Conservation (phyloP, 1,140 invertebrate species). For the Steinernema khuongi region DNA sequence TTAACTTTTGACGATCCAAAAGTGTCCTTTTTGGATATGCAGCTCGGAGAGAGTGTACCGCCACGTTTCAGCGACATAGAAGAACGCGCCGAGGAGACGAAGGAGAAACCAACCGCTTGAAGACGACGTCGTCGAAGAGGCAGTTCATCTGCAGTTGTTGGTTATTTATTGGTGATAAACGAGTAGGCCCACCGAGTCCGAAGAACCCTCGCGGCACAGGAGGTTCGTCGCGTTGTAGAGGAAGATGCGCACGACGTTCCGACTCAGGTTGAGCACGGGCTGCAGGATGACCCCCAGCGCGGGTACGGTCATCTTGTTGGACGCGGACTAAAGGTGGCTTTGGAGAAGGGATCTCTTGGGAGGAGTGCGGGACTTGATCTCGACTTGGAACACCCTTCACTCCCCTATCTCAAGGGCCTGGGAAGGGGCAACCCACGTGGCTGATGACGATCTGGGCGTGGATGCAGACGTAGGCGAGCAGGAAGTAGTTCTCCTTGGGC, state of each 20-base stretch:
- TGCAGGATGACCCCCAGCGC: slow-evolving; percentile 48
- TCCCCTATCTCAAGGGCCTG: no score
- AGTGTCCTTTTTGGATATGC: no score
- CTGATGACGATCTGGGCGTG: slow-evolving; percentile 44
- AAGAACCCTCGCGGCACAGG: slow-evolving; percentile 5
- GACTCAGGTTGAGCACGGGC: slow-evolving; percentile 36
- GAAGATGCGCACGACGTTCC: slow-evolving; percentile 30
- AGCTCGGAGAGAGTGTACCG: no score
- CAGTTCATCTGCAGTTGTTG: slow-evolving; percentile 24
- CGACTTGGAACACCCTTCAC: no score
- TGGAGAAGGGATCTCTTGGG: no score
- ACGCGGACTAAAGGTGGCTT: slow-evolving; percentile 42
- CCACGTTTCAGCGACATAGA: neutral
- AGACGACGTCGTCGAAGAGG: slow-evolving; percentile 29
- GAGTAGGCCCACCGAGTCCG: slow-evolving; percentile 21
- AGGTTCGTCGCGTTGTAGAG: slow-evolving; percentile 26
- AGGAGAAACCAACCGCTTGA: slow-evolving; percentile 28
- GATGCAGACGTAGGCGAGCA: slow-evolving; percentile 46
- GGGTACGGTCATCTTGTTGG: slow-evolving; percentile 47
- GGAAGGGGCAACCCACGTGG: slow-evolving; percentile 30
- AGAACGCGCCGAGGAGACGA: neutral
- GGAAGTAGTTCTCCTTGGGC: slow-evolving; percentile 44
- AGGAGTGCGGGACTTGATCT: no score
- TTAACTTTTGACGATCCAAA: no score
- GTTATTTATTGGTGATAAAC: slow-evolving; percentile 19